These are phyloP conservation scores for Leptonema lineaticorne DNA, from an alignment of 1,140 invertebrate species.

Conservation along the genomic window DNA sequence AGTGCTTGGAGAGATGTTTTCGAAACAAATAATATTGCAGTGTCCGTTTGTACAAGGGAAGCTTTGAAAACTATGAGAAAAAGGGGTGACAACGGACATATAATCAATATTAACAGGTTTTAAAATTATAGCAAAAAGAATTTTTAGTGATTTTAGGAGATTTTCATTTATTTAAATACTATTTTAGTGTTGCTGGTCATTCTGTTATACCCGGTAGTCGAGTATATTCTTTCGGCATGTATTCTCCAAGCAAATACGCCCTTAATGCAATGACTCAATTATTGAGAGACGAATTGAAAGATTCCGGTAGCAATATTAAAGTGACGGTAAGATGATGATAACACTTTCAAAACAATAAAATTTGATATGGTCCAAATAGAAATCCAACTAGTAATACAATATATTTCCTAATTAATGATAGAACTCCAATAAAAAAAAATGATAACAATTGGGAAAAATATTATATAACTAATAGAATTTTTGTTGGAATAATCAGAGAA, in stretches of 20 bases:
- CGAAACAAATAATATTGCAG: constrained; percentile 59
- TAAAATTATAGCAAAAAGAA: background rate
- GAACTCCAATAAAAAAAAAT: too few relatives aligned
- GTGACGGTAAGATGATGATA: constrained; percentile 58
- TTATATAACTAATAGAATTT: too few relatives aligned
- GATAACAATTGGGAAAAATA: too few relatives aligned
- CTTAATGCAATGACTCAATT: constrained; percentile 65
- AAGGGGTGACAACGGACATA: constrained; percentile 63
- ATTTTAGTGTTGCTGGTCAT: constrained; percentile 1
- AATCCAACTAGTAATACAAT: too few relatives aligned
- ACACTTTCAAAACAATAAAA: too few relatives aligned
- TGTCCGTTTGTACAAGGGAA: constrained; percentile 58
- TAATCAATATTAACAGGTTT: constrained; percentile 65
- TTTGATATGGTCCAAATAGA: too few relatives aligned
- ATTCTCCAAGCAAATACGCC: constrained; percentile 69
- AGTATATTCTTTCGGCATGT: constrained; percentile 51
- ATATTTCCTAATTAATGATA: too few relatives aligned
- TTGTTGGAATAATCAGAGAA: too few relatives aligned
- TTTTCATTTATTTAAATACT: constrained; percentile 4
- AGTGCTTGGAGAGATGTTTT: constrained; percentile 39
- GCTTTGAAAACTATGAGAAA: constrained; percentile 62
- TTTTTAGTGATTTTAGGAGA: background rate
- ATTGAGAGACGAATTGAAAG: constrained; percentile 63
- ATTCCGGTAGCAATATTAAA: constrained; percentile 60
- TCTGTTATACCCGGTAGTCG: constrained; percentile 36